A percentile compares a stretch with the other conserved stretches of the same genome.
phyloP scores from a whole-genome alignment of 2,888 invertebrate species.

The Plebejus argus region DNA sequence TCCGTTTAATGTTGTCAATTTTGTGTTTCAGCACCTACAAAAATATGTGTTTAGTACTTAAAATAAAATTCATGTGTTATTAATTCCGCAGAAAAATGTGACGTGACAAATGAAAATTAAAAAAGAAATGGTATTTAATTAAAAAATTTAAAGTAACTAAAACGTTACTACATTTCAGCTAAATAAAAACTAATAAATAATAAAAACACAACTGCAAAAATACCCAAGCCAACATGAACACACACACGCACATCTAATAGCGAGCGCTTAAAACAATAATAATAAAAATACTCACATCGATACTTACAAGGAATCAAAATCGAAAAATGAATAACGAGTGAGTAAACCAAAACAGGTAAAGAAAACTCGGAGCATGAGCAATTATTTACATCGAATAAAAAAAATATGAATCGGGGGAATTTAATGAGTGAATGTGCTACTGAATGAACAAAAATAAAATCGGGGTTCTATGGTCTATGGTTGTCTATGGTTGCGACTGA shows the following conservation, averaged over 20 bases:
- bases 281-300: constrained; percentile 18
- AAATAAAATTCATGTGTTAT: not conserved
- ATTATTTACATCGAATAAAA: constrained; percentile 23
- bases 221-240: constrained; percentile 35
- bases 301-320: constrained; percentile 11
- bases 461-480: constrained; percentile 45
- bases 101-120: not conserved
- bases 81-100: not conserved
- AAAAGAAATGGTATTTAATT: not conserved
- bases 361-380: constrained; percentile 16
- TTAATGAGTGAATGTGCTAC: constrained; percentile 24
- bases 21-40: constrained; percentile 95
- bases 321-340: constrained; percentile 25
- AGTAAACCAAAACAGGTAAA: constrained; percentile 29
- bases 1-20: constrained; percentile 95
- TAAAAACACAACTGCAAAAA: constrained; percentile 16
- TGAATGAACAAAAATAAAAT: constrained; percentile 24
- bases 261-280: constrained; percentile 28
- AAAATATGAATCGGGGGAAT: constrained; percentile 26
- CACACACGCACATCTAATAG: constrained; percentile 20
- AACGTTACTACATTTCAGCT: not conserved
- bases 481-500: constrained; percentile 80
- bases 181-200: not conserved
- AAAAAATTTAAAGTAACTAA: not conserved
- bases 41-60: not conserved